These are phyloP conservation scores for Trachythela sp. DNA, from an alignment of 64 coral and sea anemone species.

Conservation along the genomic window DNA sequence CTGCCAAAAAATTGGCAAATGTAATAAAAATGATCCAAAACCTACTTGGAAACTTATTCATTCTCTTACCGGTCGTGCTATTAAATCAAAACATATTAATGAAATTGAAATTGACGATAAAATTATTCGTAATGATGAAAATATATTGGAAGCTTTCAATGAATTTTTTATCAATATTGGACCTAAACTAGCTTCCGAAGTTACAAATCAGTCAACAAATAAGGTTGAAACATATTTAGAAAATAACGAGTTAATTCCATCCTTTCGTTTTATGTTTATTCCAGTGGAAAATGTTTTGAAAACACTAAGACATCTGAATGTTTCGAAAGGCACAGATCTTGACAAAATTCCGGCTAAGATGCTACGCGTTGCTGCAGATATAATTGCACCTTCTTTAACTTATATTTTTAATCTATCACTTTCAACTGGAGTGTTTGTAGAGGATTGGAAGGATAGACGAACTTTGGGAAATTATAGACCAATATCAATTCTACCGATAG, in stretches of 20 bases:
- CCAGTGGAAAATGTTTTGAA: background rate
- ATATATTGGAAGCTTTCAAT: background rate
- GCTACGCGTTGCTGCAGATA: background rate
- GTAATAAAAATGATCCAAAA: too few species aligned
- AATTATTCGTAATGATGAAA: too few species aligned
- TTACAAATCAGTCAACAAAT: background rate
- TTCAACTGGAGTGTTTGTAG: background rate
- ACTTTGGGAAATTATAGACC: background rate
- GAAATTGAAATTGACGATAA: too few species aligned
- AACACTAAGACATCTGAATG: background rate
- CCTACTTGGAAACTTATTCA: too few species aligned
- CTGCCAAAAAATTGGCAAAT: too few species aligned
- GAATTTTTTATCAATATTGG: background rate
- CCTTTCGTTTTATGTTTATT: background rate
- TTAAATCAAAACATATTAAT: too few species aligned
- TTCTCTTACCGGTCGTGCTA: too few species aligned
- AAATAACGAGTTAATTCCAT: background rate
- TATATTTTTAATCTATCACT: conserved; percentile 7
- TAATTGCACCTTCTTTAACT: background rate
- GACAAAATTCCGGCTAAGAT: background rate
- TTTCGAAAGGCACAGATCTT: background rate
- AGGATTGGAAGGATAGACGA: background rate
- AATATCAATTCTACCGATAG: background rate
- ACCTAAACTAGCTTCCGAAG: background rate
- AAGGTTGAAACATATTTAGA: background rate